Evolutionary conservation across 2,113 vertebrate genomes (phyloP).

Genomic region (Pimephales promelas): DNA sequence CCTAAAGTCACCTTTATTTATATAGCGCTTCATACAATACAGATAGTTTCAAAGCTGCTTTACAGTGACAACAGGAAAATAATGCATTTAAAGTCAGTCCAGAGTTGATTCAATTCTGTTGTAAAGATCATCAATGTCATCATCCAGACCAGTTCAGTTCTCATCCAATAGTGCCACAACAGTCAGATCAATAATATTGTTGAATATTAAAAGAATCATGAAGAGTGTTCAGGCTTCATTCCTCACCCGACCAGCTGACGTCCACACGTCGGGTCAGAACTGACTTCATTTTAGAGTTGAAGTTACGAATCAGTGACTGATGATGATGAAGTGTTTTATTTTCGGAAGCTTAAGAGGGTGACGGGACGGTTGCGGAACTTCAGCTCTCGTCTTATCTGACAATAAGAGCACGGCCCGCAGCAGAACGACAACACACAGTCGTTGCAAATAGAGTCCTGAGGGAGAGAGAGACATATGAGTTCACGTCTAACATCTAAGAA

Average conservation of each 20-base stretch:
- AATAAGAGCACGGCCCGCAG: constrained; percentile 52
- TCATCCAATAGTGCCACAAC: no score
- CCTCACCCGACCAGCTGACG: neutral
- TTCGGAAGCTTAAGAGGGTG: constrained; percentile 43
- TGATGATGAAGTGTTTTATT: constrained; percentile 25
- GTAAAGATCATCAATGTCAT: no score
- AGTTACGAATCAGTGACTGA: neutral
- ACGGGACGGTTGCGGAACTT: constrained; percentile 48
- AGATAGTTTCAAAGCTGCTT: no score
- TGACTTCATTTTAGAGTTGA: neutral
- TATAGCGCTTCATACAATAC: no score
- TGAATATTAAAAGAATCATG: neutral
- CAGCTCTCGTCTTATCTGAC: constrained; percentile 53
- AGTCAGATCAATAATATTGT: no score
- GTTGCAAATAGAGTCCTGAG: constrained; percentile 53
- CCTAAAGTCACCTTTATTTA: neutral
- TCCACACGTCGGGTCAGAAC: constrained; percentile 16
- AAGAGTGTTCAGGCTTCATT: neutral
- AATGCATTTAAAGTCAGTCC: no score
- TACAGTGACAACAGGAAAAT: no score
- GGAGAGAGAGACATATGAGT: neutral
- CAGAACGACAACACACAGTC: constrained; percentile 55
- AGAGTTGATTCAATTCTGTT: no score
- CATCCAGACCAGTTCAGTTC: no score
- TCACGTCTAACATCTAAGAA: neutral